Percentiles rank a stretch among this genome's conserved stretches.
Conservation (phyloP, 1,140 invertebrate species). For the Camponotus vicinus region DNA sequence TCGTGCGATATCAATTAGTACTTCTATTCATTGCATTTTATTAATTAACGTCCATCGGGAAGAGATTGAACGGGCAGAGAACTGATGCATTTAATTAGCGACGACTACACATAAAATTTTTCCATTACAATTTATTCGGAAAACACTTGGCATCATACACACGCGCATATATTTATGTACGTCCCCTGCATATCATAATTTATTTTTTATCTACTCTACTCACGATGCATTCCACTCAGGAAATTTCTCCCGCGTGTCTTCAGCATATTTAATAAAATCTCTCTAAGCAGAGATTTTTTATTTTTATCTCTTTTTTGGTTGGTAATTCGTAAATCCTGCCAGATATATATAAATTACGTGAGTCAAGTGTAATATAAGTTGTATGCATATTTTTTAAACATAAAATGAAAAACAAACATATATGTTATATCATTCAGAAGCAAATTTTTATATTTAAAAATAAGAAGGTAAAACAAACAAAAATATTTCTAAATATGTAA, state of each 20-base stretch:
- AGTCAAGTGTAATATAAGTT: background rate
- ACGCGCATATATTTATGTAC: background rate
- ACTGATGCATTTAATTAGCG: slow-evolving; percentile 44
- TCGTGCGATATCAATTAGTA: slow-evolving; percentile 23
- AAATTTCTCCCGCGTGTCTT: slow-evolving; percentile 16
- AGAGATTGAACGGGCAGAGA: slow-evolving; percentile 24
- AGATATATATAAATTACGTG: background rate
- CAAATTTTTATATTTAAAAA: background rate
- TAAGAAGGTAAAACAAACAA: background rate
- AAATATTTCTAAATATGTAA: background rate
- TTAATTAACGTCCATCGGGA: slow-evolving; percentile 43
- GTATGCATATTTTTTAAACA: no score
- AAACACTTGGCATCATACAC: slow-evolving; percentile 3
- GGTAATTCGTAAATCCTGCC: background rate
- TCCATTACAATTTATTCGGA: slow-evolving; percentile 4
- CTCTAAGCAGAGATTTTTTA: background rate
- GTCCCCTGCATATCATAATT: background rate
- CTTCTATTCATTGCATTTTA: slow-evolving; percentile 9
- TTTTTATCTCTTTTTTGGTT: background rate
- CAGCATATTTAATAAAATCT: slow-evolving; percentile 1
- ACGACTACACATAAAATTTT: slow-evolving; percentile 15
- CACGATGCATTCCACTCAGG: background rate
- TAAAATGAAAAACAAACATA: background rate
- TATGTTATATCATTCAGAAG: background rate
- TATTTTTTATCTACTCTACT: slow-evolving; percentile 28